Percentiles rank a stretch among this genome's conserved stretches.
Evolutionary conservation across 2,888 invertebrate species (phyloP).

Genomic region (Plebejus melissa): DNA sequence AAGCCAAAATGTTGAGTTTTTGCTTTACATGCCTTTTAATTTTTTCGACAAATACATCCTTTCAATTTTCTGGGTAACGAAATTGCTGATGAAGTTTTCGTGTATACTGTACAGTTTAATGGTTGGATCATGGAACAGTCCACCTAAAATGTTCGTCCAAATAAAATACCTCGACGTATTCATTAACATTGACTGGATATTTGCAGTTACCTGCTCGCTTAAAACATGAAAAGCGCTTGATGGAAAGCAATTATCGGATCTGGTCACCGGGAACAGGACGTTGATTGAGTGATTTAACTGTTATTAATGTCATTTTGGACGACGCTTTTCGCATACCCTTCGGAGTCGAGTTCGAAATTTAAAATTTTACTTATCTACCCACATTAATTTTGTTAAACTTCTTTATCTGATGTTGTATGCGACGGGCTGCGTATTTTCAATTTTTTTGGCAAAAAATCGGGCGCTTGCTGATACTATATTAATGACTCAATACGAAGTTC

Average conservation of each 20-base stretch:
- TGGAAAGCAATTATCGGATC: slow-evolving; percentile 28
- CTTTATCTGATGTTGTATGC: not conserved
- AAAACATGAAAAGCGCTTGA: slow-evolving; percentile 23
- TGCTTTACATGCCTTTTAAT: not conserved
- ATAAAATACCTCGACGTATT: slow-evolving; percentile 12
- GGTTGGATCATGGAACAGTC: not conserved
- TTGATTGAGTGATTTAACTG: slow-evolving; percentile 29
- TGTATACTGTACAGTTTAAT: not conserved
- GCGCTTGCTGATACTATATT: not conserved
- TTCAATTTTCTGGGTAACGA: not conserved
- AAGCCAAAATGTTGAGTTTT: not conserved
- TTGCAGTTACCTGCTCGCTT: slow-evolving; percentile 15
- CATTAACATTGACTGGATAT: slow-evolving; percentile 21
- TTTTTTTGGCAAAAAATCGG: not conserved
- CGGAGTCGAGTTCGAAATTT: not conserved
- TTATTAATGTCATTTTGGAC: slow-evolving; percentile 27
- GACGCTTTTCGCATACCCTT: not conserved
- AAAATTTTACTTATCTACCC: not conserved
- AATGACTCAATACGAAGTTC: not conserved
- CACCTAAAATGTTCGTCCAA: slow-evolving; percentile 4
- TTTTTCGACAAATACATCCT: not conserved
- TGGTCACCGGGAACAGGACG: slow-evolving; percentile 21
- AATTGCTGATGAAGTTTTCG: not conserved
- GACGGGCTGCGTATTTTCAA: not conserved
- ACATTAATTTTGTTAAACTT: not conserved